phyloP scores from a whole-genome alignment of 2,797 vertebrate species.

The Decapterus maruadsi region DNA sequence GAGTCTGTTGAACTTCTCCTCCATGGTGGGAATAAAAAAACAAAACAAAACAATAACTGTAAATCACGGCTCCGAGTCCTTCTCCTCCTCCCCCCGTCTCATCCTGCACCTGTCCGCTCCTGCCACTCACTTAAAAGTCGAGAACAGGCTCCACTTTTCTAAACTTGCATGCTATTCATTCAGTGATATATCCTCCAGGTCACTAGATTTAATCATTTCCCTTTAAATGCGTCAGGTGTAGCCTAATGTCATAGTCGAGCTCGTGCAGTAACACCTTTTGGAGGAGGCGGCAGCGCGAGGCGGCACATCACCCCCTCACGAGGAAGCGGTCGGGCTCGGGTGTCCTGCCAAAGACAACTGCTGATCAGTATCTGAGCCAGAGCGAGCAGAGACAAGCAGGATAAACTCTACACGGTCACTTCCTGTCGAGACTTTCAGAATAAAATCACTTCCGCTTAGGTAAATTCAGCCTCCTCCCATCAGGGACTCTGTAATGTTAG shows the following conservation, averaged over 20 bases:
- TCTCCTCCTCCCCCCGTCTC: constrained; percentile 43
- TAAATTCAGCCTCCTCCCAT: no score
- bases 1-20: constrained; percentile 93
- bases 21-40: constrained; percentile 83
- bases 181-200: background rate
- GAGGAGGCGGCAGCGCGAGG: constrained; percentile 9
- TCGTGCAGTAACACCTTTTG: background rate
- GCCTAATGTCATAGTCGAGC: no score
- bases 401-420: fast-evolving
- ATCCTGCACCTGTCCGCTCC: constrained; percentile 56
- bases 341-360: constrained; percentile 64
- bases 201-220: background rate
- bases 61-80: constrained; percentile 66
- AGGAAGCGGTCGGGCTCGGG: constrained; percentile 51
- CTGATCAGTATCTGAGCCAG: constrained; percentile 61
- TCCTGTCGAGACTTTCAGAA: constrained; percentile 46
- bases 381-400: background rate
- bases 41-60: constrained; percentile 1
- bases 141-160: constrained; percentile 31
- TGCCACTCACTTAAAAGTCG: constrained; percentile 10
- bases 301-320: constrained; percentile 42
- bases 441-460: constrained; percentile 1
- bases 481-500: no score
- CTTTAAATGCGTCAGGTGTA: background rate
- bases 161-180: constrained; percentile 48